phyloP scores from a whole-genome alignment of 2,113 vertebrate species.

The Pavo muticus region DNA sequence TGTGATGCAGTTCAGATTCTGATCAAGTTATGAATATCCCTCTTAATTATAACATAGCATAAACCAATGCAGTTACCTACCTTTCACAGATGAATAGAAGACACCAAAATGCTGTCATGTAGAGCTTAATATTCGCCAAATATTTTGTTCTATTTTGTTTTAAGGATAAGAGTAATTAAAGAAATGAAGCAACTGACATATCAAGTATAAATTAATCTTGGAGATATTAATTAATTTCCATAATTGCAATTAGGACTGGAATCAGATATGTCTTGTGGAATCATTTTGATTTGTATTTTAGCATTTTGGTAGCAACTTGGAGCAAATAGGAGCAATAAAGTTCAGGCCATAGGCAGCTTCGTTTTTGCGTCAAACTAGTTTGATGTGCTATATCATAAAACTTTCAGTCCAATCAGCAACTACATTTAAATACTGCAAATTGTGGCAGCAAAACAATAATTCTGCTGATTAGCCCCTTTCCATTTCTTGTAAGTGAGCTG shows the following conservation, averaged over 20 bases:
- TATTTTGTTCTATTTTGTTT: background rate
- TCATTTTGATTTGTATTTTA: background rate
- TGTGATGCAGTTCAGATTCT: background rate
- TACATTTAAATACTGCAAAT: slow-evolving; percentile 99
- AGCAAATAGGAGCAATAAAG: slow-evolving; percentile 68
- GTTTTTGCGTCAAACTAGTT: slow-evolving; percentile 81
- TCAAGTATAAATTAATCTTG: slow-evolving; percentile 29
- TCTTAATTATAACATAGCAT: background rate
- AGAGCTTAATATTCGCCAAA: background rate
- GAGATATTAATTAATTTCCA: slow-evolving; percentile 21
- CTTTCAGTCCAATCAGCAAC: slow-evolving; percentile 99
- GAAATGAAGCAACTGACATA: background rate
- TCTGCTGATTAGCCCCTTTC: slow-evolving; percentile 99
- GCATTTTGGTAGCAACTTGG: background rate
- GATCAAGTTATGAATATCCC: background rate
- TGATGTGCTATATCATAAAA: slow-evolving; percentile 88
- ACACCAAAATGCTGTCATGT: background rate
- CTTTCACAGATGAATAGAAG: background rate
- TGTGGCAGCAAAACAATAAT: slow-evolving; percentile 99
- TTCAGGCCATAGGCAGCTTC: slow-evolving; percentile 63
- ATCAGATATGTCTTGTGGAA: background rate
- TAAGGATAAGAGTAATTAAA: slow-evolving; percentile 27
- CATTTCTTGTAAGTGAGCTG: slow-evolving; percentile 99
- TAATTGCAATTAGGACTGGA: slow-evolving; percentile 33
- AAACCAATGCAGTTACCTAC: background rate